These are phyloP conservation scores for Polyommatus iphigenia DNA, from an alignment of 2,888 invertebrate species.

Conservation along the genomic window DNA sequence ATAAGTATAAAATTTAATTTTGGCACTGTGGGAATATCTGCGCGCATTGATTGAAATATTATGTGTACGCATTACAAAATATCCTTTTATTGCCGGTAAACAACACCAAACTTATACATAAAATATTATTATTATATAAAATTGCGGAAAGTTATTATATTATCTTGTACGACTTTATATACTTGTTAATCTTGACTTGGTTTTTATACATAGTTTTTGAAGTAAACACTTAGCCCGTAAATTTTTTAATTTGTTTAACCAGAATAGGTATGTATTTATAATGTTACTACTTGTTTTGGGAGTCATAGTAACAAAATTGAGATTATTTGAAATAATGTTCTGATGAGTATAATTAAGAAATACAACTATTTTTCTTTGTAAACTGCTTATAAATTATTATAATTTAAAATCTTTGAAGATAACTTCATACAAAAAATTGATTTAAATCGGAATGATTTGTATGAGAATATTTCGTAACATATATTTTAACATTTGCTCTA, in stretches of 20 bases:
- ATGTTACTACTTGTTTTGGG: neutral
- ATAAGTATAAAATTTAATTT: neutral
- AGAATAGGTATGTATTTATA: neutral
- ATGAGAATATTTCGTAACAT: neutral
- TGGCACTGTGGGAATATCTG: conserved; percentile 9
- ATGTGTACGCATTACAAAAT: neutral
- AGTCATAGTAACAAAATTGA: neutral
- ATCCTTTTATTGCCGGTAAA: conserved; percentile 20
- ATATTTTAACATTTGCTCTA: neutral
- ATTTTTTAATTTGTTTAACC: conserved; percentile 5
- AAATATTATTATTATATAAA: neutral
- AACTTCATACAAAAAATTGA: neutral
- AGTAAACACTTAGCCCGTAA: neutral
- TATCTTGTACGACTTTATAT: neutral
- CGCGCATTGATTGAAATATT: neutral
- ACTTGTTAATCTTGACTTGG: conserved; percentile 23
- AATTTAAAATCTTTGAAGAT: neutral
- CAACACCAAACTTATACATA: conserved; percentile 13
- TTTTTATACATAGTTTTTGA: conserved; percentile 10
- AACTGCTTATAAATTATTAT: neutral
- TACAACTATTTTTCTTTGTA: neutral
- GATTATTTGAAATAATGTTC: neutral
- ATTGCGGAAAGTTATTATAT: conserved; percentile 6
- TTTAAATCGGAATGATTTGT: neutral
- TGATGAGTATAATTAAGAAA: neutral